Conservation (phyloP, 2,113 vertebrate species). For the Talpa occidentalis region DNA sequence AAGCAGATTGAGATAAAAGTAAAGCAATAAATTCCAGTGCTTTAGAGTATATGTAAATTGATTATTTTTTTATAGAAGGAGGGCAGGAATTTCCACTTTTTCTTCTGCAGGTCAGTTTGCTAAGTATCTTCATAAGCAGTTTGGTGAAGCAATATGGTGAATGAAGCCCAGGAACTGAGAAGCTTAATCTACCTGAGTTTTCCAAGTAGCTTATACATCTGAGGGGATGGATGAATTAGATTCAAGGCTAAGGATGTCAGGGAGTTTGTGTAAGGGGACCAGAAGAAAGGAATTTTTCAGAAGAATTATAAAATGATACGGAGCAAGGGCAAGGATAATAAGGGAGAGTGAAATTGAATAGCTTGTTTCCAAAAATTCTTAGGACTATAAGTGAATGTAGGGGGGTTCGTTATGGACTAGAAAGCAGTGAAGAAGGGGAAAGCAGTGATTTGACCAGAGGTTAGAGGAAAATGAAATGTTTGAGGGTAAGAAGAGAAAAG, state of each 20-base stretch:
- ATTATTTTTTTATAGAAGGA: background rate
- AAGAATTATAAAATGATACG: background rate
- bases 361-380: background rate
- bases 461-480: background rate
- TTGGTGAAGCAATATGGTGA: background rate
- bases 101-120: background rate
- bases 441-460: background rate
- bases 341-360: background rate
- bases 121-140: background rate
- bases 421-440: background rate
- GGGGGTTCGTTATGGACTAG: background rate
- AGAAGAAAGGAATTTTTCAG: background rate
- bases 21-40: background rate
- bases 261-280: background rate
- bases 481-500: background rate
- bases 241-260: background rate
- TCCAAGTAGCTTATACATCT: background rate
- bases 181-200: background rate
- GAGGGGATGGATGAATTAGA: background rate
- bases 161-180: background rate
- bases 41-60: background rate
- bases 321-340: background rate
- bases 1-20: background rate
- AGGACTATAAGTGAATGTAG: background rate
- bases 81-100: background rate